Base-by-base conservation (phyloP, 2,113 vertebrate species). In the Phalacrocorax pelagicus region DNA sequence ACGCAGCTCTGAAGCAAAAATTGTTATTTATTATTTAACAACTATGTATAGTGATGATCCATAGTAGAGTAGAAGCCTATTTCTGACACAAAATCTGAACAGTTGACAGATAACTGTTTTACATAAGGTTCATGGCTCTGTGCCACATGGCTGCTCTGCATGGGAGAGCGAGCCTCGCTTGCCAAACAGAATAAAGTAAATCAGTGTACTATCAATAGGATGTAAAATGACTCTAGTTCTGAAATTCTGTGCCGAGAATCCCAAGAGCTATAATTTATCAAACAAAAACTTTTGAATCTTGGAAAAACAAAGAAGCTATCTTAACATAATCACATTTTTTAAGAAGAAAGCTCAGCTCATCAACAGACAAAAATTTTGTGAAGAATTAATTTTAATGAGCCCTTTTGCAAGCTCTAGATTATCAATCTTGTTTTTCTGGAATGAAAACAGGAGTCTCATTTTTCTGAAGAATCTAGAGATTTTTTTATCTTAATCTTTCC, bases 341-440 rank as follows among this genome's bases (percentile, higher is more conserved):
- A 90, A 26, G 62, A 79, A 67, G 38, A 90, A 89, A 78, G 27
- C 49, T 85, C 54, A 71, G 67, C 89, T 95, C 81, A 92, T 90
- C 46, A 15, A 52, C 36, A 44, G 47, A 61, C 19, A 81, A 78
- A 77, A 47, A 16, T 3, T 18, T 63, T 63, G 36, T 34, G 12
- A 91, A 80, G 40, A 94, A 86, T 90, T 59, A 69, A 89, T 83
- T 92, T 82, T 34, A 95, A 75, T 10, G 12, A 75, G 66, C 8
- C 38, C 27, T 34, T 89, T 26, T 15, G 54, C 42, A 80, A 52
- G 10, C 32, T 74, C n/a, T 29, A 73, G 85, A 83, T 44, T 67
- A 85, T 47, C 34, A 17, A 36, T 38, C 74, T 87, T 36, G 34
- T 0, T 3, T 46, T 59, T 16, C 44, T 75, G 24, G 36, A 88